phyloP scores from a whole-genome alignment of 2,797 vertebrate genomes.

The Crypturellus tataupa region DNA sequence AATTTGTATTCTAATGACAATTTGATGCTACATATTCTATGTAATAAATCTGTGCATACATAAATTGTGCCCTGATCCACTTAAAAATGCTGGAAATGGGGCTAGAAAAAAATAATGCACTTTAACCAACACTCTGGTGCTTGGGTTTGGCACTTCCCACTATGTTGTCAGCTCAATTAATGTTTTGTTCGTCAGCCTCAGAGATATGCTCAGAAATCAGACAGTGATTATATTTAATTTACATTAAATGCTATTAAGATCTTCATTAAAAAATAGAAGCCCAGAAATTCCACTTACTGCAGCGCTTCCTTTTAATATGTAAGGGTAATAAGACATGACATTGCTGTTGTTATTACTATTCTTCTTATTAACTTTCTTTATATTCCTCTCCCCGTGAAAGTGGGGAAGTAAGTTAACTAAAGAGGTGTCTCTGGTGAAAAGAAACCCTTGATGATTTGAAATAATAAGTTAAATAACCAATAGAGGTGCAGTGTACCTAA shows the following conservation, averaged over 20 bases:
- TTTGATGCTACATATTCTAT: background rate
- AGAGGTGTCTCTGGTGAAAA: background rate
- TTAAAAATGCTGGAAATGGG: background rate
- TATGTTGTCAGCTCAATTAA: conserved; percentile 51
- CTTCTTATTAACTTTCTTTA: conserved; percentile 14
- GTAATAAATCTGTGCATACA: background rate
- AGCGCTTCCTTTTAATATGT: conserved; percentile 57
- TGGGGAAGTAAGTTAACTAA: conserved; percentile 69
- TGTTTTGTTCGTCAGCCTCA: conserved; percentile 33
- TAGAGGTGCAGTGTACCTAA: background rate
- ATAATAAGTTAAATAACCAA: background rate
- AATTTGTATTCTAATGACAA: conserved; percentile 32
- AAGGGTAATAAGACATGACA: conserved; percentile 19
- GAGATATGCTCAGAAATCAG: conserved; percentile 1
- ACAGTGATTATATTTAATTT: conserved; percentile 58
- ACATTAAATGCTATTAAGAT: conserved; percentile 59
- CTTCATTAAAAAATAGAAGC: conserved; percentile 48
- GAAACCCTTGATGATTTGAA: background rate
- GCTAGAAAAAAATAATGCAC: background rate
- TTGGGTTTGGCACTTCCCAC: background rate
- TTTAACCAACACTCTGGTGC: background rate
- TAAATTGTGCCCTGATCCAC: background rate
- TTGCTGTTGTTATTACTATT: background rate
- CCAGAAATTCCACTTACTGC: conserved; percentile 1
- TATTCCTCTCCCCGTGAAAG: conserved; percentile 21